A percentile compares a stretch with the other conserved stretches of the same genome.
phyloP scores from a whole-genome alignment of 2,888 invertebrate genomes.

The Candidula unifasciata region DNA sequence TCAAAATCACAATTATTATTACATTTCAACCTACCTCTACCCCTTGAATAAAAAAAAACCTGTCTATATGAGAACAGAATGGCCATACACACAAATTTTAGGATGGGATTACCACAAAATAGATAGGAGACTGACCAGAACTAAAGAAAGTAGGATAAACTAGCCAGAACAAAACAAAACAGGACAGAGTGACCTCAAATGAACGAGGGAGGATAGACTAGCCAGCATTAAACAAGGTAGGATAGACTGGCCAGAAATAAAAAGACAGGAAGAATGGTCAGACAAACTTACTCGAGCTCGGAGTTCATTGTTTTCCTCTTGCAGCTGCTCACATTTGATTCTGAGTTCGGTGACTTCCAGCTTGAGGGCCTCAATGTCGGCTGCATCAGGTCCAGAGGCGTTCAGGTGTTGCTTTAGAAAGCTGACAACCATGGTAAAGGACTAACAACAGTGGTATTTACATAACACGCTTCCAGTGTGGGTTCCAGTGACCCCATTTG shows the following conservation, averaged over 20 bases:
- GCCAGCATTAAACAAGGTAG: neutral
- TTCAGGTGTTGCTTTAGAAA: slow-evolving; percentile 77
- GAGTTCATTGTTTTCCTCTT: slow-evolving; percentile 75
- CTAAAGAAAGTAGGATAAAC: too few relatives aligned
- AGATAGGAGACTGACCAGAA: too few relatives aligned
- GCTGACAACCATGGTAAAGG: slow-evolving; percentile 56
- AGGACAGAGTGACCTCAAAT: too few relatives aligned
- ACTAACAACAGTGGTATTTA: neutral
- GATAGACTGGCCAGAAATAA: neutral
- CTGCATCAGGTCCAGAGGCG: slow-evolving; percentile 76
- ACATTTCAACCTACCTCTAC: too few relatives aligned
- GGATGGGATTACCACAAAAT: neutral
- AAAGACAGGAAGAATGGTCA: too few relatives aligned
- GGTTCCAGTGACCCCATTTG: too few relatives aligned
- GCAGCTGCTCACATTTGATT: slow-evolving; percentile 74
- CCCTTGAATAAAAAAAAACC: too few relatives aligned
- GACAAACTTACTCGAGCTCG: slow-evolving; percentile 71
- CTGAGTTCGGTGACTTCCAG: slow-evolving; percentile 76
- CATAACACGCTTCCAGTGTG: too few relatives aligned
- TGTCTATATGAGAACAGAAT: too few relatives aligned
- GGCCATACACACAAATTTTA: too few relatives aligned
- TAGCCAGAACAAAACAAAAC: too few relatives aligned
- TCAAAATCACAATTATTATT: too few relatives aligned
- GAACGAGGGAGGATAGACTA: neutral
- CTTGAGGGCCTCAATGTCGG: slow-evolving; percentile 77